A percentile compares a stretch with the other conserved stretches of the same genome.
Conservation (phyloP, 1,140 invertebrate species). For the Drosophila melanogaster region Release_6_plus_ISO1_MT NT_033779.5:17969001-17969500, state of each 20-base stretch:
- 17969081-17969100: slow-evolving; percentile 87
- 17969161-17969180: slow-evolving; percentile 67
- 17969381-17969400: slow-evolving; percentile 78
- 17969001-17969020: slow-evolving; percentile 89
- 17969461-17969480: slow-evolving; percentile 76
- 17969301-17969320: not conserved
- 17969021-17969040: slow-evolving; percentile 90
- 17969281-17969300: slow-evolving; percentile 27
- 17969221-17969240: not conserved
- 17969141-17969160: slow-evolving; percentile 86
- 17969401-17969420: slow-evolving; percentile 78
- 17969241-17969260: too few relatives aligned
- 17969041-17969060: slow-evolving; percentile 91
- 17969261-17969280: not conserved
- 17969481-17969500: slow-evolving; percentile 75
- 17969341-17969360: slow-evolving; percentile 20
- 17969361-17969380: slow-evolving; percentile 81
- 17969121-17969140: slow-evolving; percentile 88
- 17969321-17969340: slow-evolving; percentile 11
- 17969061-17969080: slow-evolving; percentile 91
- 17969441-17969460: slow-evolving; percentile 78
- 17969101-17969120: slow-evolving; percentile 88
- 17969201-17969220: not conserved
- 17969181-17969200: not conserved
- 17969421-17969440: slow-evolving; percentile 74